These are phyloP conservation scores for Chelon labrosus DNA, from an alignment of 2,797 vertebrate species.

Conservation along the genomic window DNA sequence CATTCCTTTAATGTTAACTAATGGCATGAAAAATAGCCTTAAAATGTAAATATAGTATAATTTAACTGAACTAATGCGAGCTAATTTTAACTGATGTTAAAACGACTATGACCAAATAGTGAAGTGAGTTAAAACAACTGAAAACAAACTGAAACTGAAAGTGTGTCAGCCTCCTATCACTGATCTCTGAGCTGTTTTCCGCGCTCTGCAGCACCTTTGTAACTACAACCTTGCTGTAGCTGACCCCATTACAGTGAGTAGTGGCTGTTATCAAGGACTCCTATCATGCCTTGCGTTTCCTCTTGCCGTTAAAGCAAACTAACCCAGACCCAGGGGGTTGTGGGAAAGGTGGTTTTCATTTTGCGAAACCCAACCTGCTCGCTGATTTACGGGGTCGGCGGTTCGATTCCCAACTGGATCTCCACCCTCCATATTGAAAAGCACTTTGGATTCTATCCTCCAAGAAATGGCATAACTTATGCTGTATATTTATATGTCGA, in stretches of 20 bases:
- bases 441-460: constrained; percentile 53
- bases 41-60: background rate
- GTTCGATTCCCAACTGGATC: constrained; percentile 57
- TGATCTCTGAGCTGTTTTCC: background rate
- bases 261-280: background rate
- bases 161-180: background rate
- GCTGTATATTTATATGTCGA: constrained; percentile 52
- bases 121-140: background rate
- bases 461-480: constrained; percentile 45
- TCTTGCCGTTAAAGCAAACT: constrained; percentile 40
- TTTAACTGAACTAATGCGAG: background rate
- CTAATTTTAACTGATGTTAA: background rate
- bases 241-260: constrained; percentile 14
- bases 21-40: background rate
- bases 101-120: background rate
- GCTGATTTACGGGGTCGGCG: constrained; percentile 55
- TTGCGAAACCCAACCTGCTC: constrained; percentile 55
- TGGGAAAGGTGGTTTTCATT: constrained; percentile 54
- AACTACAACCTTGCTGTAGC: background rate
- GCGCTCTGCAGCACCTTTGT: background rate
- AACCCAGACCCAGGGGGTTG: constrained; percentile 24
- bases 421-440: constrained; percentile 55
- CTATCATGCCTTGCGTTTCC: constrained; percentile 12
- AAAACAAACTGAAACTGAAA: background rate
- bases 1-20: background rate